Conservation (phyloP, 1,140 invertebrate species). For the Apocrypta bakeri region DNA sequence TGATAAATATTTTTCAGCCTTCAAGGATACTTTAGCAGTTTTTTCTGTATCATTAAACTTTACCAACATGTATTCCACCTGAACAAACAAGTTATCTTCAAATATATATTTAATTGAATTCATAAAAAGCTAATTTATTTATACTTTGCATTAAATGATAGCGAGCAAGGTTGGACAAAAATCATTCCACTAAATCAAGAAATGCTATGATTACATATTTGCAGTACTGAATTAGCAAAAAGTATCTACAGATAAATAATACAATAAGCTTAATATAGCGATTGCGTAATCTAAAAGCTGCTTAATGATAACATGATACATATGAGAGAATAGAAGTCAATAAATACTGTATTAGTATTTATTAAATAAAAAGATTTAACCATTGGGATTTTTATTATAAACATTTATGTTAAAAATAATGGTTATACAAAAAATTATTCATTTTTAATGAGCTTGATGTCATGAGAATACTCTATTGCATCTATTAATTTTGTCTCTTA, state of each 20-base stretch:
- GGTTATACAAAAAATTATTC: too few relatives aligned
- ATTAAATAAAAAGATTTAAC: too few relatives aligned
- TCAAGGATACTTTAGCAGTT: constrained; percentile 87
- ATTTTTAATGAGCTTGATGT: too few relatives aligned
- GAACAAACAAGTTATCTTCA: constrained; percentile 57
- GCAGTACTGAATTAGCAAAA: too few relatives aligned
- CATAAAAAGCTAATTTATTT: constrained; percentile 6
- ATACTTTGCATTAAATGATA: background rate
- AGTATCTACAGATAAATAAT: background rate
- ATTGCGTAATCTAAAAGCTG: background rate
- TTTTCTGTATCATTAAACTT: constrained; percentile 94
- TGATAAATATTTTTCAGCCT: constrained; percentile 86
- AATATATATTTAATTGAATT: constrained; percentile 24
- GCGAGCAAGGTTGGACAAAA: too few relatives aligned
- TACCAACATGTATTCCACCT: constrained; percentile 96
- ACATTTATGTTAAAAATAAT: background rate
- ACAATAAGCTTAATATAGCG: background rate
- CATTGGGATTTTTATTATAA: too few relatives aligned
- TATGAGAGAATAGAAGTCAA: background rate
- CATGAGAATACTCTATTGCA: too few relatives aligned
- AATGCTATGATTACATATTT: too few relatives aligned
- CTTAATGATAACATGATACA: background rate
- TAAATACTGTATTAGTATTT: background rate
- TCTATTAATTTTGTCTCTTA: too few relatives aligned
- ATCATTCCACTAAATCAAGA: too few relatives aligned